A percentile compares a stretch with the other conserved stretches of the same genome.
These are phyloP conservation scores for Manduca sexta DNA, from an alignment of 1,140 invertebrate genomes.

Conservation along the genomic window DNA sequence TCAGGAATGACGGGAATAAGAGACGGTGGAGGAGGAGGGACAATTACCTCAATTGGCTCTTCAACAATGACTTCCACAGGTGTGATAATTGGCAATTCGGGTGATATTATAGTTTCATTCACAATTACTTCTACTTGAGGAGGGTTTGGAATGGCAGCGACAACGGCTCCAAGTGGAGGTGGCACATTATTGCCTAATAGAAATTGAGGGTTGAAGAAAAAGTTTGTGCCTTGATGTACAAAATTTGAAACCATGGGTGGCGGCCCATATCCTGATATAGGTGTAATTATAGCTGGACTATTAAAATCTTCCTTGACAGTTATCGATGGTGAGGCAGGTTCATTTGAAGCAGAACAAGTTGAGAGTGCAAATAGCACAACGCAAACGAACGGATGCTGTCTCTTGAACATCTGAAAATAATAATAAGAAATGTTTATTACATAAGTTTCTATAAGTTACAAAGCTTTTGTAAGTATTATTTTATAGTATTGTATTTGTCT, in stretches of 20 bases:
- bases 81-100: neutral
- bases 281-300: neutral
- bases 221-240: constrained; percentile 27
- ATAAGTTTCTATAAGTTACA: too few relatives aligned
- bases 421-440: neutral
- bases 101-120: neutral
- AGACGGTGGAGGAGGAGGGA: neutral
- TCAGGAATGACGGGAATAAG: neutral
- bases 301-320: constrained; percentile 11
- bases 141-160: neutral
- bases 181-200: neutral
- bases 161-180: neutral
- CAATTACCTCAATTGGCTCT: neutral
- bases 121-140: neutral
- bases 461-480: too few relatives aligned
- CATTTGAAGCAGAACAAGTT: neutral
- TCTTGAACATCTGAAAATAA: constrained; percentile 3
- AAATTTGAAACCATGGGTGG: constrained; percentile 11
- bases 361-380: neutral
- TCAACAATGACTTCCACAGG: neutral
- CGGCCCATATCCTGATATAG: neutral
- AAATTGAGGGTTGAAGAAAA: constrained; percentile 29
- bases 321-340: constrained; percentile 5
- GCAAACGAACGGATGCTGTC: too few relatives aligned
- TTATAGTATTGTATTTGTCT: neutral